Evolutionary conservation across 1,140 invertebrate species (phyloP).

Genomic region (Lepidurus packardi): DNA sequence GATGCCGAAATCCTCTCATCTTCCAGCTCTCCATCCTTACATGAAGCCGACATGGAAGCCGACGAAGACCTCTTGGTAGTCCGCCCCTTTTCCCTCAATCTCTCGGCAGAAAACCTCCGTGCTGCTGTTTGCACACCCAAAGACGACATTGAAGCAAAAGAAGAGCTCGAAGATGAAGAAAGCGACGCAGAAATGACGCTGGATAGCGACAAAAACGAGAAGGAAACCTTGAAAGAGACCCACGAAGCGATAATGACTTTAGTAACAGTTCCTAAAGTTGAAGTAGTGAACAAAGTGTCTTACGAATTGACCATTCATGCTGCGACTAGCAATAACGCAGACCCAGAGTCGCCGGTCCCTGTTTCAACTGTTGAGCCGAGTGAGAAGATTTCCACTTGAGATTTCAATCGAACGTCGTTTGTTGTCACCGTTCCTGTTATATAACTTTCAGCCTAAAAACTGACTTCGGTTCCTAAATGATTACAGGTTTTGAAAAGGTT

Average conservation of each 20-base stretch:
- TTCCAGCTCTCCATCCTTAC: background rate
- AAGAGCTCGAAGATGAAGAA: background rate
- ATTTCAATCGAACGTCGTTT: background rate
- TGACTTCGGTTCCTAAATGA: background rate
- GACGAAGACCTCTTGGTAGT: background rate
- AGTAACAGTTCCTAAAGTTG: background rate
- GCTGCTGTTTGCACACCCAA: background rate
- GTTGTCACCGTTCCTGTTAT: background rate
- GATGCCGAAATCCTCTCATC: background rate
- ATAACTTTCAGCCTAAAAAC: background rate
- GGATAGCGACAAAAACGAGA: background rate
- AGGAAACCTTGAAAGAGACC: background rate
- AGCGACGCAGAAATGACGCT: background rate
- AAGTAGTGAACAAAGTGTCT: background rate
- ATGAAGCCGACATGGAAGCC: background rate
- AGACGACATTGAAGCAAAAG: background rate
- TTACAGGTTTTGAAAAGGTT: background rate
- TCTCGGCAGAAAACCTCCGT: background rate
- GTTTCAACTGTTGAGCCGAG: background rate
- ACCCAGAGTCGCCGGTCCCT: background rate
- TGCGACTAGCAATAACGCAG: background rate
- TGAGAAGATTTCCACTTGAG: background rate
- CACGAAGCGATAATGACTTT: background rate
- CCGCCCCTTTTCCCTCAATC: background rate
- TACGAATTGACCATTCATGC: conserved; percentile 10